These are phyloP conservation scores for Andinoacara biseriatus DNA, from an alignment of 2,113 vertebrate species.

Conservation along the genomic window DNA sequence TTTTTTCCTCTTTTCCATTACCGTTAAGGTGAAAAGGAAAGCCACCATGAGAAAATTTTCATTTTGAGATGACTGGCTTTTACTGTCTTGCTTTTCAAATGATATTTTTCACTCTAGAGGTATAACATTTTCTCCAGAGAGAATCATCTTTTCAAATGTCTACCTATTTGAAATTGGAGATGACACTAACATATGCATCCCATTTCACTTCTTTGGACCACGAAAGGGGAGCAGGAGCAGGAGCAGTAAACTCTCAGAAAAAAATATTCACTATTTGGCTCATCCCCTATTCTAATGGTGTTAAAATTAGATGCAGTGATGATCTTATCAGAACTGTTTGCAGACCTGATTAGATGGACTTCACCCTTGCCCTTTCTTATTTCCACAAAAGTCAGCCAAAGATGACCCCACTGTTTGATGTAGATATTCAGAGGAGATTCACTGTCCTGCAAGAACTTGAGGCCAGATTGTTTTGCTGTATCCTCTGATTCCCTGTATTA, in stretches of 20 bases:
- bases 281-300: constrained; percentile 26
- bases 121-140: constrained; percentile 69
- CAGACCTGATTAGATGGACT: constrained; percentile 23
- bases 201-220: constrained; percentile 64
- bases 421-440: constrained; percentile 14
- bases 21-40: constrained; percentile 70
- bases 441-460: constrained; percentile 36
- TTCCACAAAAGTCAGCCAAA: constrained; percentile 28
- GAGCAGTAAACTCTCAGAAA: constrained; percentile 40
- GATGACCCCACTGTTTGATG: constrained; percentile 23
- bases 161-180: constrained; percentile 78
- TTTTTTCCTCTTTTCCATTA: constrained; percentile 25
- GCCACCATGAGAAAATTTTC: constrained; percentile 67
- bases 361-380: constrained; percentile 17
- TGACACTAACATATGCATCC: constrained; percentile 77
- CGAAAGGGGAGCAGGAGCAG: constrained; percentile 10
- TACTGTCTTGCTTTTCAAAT: constrained; percentile 71
- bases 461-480: constrained; percentile 26
- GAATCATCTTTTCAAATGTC: constrained; percentile 75
- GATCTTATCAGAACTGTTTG: constrained; percentile 25
- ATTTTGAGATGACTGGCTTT: constrained; percentile 75
- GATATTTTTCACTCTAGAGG: constrained; percentile 69
- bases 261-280: constrained; percentile 53
- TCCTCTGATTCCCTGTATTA: constrained; percentile 25
- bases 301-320: constrained; percentile 42